Evolutionary conservation across 2,113 vertebrate genomes (phyloP), one percentile per base, ranked within the genome.

Genomic region (Ptyas mucosa): DNA sequence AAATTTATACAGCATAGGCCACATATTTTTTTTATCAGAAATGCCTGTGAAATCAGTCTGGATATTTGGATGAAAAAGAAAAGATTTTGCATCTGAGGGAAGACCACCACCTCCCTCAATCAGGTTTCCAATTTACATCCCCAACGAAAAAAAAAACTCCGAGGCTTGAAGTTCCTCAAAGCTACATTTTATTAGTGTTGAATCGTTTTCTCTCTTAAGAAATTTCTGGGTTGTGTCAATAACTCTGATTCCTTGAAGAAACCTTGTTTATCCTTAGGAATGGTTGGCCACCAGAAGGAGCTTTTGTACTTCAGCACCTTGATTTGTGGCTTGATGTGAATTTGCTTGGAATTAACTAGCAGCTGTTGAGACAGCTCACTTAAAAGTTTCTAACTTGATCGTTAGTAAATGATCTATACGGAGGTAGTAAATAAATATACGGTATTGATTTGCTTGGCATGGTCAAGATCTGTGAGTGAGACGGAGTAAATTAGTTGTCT

Each of bases 221-320:
- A 49, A 49, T 49, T 49, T 49, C 49, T 95, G 93, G 96, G 94
- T 91, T 97, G 91, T 97, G 95, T 97, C 96, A 97, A 97, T 97
- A 51, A 97, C 26, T 95, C 93, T 93, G 91, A 97, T 97, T 96
- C 96, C 97, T 97, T 96, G 96, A 97, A 94, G 95, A 97, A 95
- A 96, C 96, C 95, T 97, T 95, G 94, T 97, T 96, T 54, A 96
- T 97, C 97, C 97, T 97, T 97, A 97, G 94, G 92, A 96, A 97
- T 95, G 95, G 91, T 94, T 96, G 97, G 92, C 61, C 90, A 94
- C 95, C 94, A n/a, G 15, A 94, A 96, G 94, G 96, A 95, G 94
- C 95, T 87, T 92, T 90, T 95, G 93, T 95, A 87, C 92, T 96
- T 97, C 96, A 95, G 94, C 94, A 95, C 94, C 92, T 95, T 96